Evolutionary conservation across 2,888 invertebrate genomes (phyloP), one percentile per base, ranked within the genome.

Genomic region (Entomobrya proxima): DNA sequence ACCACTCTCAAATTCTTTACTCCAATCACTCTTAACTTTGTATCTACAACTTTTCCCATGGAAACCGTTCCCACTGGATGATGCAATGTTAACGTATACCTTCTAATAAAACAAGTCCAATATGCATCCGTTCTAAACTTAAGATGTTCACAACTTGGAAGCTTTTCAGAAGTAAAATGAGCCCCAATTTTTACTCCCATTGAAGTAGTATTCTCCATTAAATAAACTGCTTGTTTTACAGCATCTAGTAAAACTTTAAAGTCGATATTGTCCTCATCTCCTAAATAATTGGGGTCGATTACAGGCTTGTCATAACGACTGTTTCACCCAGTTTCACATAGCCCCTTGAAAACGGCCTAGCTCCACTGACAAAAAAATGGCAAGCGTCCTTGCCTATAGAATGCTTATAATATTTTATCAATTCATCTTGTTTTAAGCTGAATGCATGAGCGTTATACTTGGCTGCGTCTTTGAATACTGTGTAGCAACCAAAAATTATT

Each of bases 241-340:
- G 87, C 89, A 52, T 90, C 89, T 52, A 89, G 2, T 15, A 89
- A 24, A 24, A 88, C 88, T 64, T 80, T 55, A 18, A 90, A n/a
- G 24, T 90, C 90, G 5, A 75, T 67, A 40, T 87, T 82, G 40
- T 50, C 82, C 6, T 52, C 64, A 30, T 87, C 87, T 21, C 88
- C 81, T 1, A 90, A 61, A 58, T 90, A 90, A 18, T 88, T 88
- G 0, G 88, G 88, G 21, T 90, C 89, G 58, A 90, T 89, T 15
- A 88, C 13, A 11, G 74, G 86, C n/a, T 40, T 58, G 9, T 86
- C 89, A 21, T 88, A 87, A 15, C 89, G 89, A 44, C 88, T 84
- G 13, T n/a, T n/a, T n/a, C n/a, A n/a, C n/a, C n/a, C n/a, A n/a
- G n/a, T n/a, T n/a, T n/a, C n/a, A n/a, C n/a, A n/a, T n/a, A n/a